Conservation (phyloP, 2,113 vertebrate species). For the Siniperca knerii region DNA sequence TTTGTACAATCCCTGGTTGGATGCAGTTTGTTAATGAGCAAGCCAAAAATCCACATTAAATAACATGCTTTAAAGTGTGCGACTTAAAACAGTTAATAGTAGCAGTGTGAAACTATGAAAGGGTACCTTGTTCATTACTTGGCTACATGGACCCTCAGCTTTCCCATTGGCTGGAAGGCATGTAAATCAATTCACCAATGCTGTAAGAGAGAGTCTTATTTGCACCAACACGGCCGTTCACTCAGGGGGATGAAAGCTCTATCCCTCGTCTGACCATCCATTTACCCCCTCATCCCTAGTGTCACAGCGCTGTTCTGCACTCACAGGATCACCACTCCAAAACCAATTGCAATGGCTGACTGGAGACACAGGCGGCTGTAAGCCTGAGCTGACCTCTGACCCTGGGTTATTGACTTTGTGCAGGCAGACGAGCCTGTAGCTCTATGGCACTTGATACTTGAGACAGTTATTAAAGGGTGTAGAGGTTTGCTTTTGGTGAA, state of each 20-base stretch:
- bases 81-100: neutral
- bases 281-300: constrained; percentile 31
- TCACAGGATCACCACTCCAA: constrained; percentile 7
- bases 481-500: neutral
- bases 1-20: constrained; percentile 82
- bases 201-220: constrained; percentile 7
- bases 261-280: constrained; percentile 21
- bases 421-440: constrained; percentile 1
- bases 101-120: neutral
- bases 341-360: constrained; percentile 50
- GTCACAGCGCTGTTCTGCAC: neutral
- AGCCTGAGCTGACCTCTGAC: constrained; percentile 46
- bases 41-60: neutral
- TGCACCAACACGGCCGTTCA: constrained; percentile 8
- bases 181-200: constrained; percentile 1
- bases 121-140: neutral
- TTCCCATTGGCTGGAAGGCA: constrained; percentile 18
- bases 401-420: constrained; percentile 7
- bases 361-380: constrained; percentile 15
- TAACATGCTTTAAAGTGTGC: neutral
- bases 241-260: constrained; percentile 18
- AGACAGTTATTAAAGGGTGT: neutral
- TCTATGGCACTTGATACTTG: neutral
- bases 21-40: constrained; percentile 6
- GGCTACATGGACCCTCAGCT: neutral